Conservation (phyloP, 2,113 vertebrate species). For the Macquaria australasica region DNA sequence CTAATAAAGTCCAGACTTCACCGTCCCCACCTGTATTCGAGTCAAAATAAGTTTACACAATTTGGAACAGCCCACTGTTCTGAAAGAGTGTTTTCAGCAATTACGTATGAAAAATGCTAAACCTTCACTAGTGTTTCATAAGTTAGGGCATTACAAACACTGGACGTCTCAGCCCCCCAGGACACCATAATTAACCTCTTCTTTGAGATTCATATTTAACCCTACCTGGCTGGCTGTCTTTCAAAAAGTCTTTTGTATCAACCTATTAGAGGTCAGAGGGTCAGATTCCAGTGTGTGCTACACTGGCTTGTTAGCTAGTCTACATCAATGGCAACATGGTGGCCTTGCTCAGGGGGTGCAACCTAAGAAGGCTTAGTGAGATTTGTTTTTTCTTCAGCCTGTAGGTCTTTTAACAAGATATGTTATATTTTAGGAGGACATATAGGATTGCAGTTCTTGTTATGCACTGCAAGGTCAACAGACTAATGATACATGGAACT, state of each 20-base stretch:
- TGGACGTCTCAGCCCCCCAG: neutral
- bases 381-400: conserved; percentile 20
- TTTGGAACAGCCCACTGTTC: neutral
- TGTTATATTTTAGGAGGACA: neutral
- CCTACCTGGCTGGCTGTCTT: conserved; percentile 6
- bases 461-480: neutral
- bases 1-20: neutral
- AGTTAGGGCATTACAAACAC: neutral
- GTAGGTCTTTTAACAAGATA: conserved; percentile 4
- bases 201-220: conserved; percentile 14
- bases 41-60: neutral
- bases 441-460: neutral
- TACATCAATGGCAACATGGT: conserved; percentile 34
- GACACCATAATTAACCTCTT: conserved; percentile 31
- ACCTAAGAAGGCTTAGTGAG: conserved; percentile 38
- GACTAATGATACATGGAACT: neutral
- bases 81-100: neutral
- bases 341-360: conserved; percentile 60
- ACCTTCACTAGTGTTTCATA: neutral
- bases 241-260: conserved; percentile 35
- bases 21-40: neutral
- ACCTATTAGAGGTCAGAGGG: conserved; percentile 44
- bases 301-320: conserved; percentile 9
- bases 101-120: neutral
- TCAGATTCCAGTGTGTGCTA: conserved; percentile 47